Base-by-base conservation (phyloP, 64 coral and sea anemone genomes). In the Montipora capricornis region DNA sequence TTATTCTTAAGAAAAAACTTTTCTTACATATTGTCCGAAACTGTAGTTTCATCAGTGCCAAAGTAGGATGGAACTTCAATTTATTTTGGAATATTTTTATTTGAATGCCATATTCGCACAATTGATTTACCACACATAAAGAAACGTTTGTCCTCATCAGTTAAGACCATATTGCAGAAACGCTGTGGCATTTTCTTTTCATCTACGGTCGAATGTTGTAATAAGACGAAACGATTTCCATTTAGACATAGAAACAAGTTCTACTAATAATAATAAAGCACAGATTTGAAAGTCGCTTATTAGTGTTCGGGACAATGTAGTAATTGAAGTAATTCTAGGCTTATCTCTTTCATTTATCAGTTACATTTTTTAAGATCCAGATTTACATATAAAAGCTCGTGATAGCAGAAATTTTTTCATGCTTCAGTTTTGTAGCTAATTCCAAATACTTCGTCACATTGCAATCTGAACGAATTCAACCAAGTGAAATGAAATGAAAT, bases 291-390 rank as follows among this genome's bases (percentile, higher is more conserved):
- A 37, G 37, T 37, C 37, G 2, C 37, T 37, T 37, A 37, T 37
- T 37, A 37, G 37, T 37, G 37, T 37, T 37, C 0, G 37, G 37
- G 37, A 37, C 37, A 37, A 37, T 37, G 37, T 55, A 84, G 68
- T 84, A 8, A 68, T 9, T 60, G 14, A 47, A 68, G 52, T 55
- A 55, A 55, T 55, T 5, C 68, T 46, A 84, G 66, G 17, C 59
- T 24, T 84, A 84, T 68, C 81, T 84, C n/a, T 16, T 84, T 14
- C 37, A 19, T 7, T 19, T 14, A 82, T 82, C 52, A 68, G 13
- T 66, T 47, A 68, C 44, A 17, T 5, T 84, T 68, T 67, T 44
- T 47, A 4, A 2, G 6, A 84, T 76, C 29, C 22, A 37, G 81
- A 60, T 60, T 46, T 67, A 2, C 6, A 46, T 37, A 37, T 37